Base-by-base conservation (phyloP, 2,113 vertebrate species). In the Ondatra zibethicus region DNA sequence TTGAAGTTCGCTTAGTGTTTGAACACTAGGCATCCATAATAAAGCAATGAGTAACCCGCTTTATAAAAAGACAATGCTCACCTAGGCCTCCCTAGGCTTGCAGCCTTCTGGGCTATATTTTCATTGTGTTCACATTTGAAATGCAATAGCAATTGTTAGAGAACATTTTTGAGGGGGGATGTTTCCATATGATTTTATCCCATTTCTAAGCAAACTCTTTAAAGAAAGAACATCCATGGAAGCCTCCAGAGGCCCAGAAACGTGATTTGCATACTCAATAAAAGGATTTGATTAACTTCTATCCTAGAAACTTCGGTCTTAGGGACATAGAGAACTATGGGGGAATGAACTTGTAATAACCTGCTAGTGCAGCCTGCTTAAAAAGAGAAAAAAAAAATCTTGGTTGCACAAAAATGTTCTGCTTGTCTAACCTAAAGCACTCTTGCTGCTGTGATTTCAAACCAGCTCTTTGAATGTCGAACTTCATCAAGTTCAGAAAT, bases 271-370 rank as follows among this genome's bases (percentile, higher is more conserved):
- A 96, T 92, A 95, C 91, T 92, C 89, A 96, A n/a, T 97, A 93
- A 95, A 96, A 95, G 73, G 68, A 93, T 97, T 31, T 96, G 93
- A 97, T 97, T 96, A 93, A 96, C 93, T 97, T 95, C 93, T 96
- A 87, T 91, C 31, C 68, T 55, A 93, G 95, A 97, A 96, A 98
- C 94, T 95, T 95, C 72, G 82, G 88, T 88, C 91, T 97, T 92
- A 93, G 76, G 78, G 97, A 96, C 50, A 91, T 87, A 70, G n/a
- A 95, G 70, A 92, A 87, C 96, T 91, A 91, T 36, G 82, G 92
- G 92, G 91, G 86, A 98, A 91, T 92, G 82, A 70, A 84, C 75
- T 86, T 95, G 66, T 96, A 97, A 97, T 93, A 97, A 75, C 61
- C 61, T 97, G 84, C 58, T 31, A 76, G 55, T 66, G 33, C 0